A percentile compares a stretch with the other conserved stretches of the same genome.
Evolutionary conservation across 2,888 invertebrate genomes (phyloP).

Genomic region (Prosapia bicincta): DNA sequence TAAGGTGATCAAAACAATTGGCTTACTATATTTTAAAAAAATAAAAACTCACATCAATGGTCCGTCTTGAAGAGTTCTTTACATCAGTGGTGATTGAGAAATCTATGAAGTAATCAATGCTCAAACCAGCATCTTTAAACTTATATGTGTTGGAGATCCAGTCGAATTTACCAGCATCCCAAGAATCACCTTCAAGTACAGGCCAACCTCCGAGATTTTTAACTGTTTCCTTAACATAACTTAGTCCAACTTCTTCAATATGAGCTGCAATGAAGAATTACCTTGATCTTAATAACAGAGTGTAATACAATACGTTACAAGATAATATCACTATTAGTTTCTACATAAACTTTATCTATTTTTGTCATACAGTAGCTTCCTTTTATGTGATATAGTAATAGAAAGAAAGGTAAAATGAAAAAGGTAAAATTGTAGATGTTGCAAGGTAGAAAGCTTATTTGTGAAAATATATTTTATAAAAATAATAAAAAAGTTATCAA

Average conservation of each 20-base stretch:
- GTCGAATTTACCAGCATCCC: constrained; percentile 68
- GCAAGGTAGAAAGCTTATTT: too few relatives aligned
- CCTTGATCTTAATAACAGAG: too few relatives aligned
- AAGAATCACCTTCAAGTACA: constrained; percentile 70
- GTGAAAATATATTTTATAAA: too few relatives aligned
- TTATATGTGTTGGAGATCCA: constrained; percentile 83
- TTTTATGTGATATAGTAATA: too few relatives aligned
- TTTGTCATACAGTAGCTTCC: too few relatives aligned
- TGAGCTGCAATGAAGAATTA: constrained; percentile 52
- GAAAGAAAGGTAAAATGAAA: too few relatives aligned
- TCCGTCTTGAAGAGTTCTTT: constrained; percentile 79
- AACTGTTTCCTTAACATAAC: constrained; percentile 68
- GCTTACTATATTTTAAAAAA: background rate
- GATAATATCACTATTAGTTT: too few relatives aligned
- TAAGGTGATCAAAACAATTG: background rate
- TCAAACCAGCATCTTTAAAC: constrained; percentile 76
- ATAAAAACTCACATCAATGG: constrained; percentile 77
- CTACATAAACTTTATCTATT: too few relatives aligned
- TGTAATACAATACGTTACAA: too few relatives aligned
- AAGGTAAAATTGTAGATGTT: too few relatives aligned
- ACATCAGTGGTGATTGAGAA: constrained; percentile 86
- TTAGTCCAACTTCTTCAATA: constrained; percentile 75
- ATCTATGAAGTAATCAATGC: constrained; percentile 86
- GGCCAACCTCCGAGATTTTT: constrained; percentile 91
- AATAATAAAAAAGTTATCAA: too few relatives aligned